phyloP scores from a whole-genome alignment of 1,140 invertebrate species.

The Pachyrhynchus sulphureomaculatus region DNA sequence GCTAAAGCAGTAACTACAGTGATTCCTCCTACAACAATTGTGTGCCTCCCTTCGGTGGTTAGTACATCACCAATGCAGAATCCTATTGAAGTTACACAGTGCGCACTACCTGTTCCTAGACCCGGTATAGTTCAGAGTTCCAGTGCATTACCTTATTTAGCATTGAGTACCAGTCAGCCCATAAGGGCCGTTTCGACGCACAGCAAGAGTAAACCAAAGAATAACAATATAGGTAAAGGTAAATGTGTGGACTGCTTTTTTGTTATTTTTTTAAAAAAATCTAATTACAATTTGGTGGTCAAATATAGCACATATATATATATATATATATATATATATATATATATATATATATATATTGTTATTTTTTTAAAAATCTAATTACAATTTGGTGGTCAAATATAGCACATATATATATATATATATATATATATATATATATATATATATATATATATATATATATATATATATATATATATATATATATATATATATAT shows the following conservation, averaged over 20 bases:
- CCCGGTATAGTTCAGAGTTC: slow-evolving; percentile 51
- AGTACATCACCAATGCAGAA: slow-evolving; percentile 47
- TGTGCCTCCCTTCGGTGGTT: slow-evolving; percentile 53
- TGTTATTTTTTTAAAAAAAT: too few species aligned
- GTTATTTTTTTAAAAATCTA: too few species aligned
- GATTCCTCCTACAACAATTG: slow-evolving; percentile 57
- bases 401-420: too few species aligned
- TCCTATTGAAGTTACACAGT: slow-evolving; percentile 45
- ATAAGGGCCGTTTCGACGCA: slow-evolving; percentile 50
- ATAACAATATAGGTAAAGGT: slow-evolving; percentile 35
- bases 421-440: too few species aligned
- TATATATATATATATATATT: too few species aligned
- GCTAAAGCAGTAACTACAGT: slow-evolving; percentile 49
- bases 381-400: too few species aligned
- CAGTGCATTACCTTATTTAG: slow-evolving; percentile 56
- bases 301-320: too few species aligned
- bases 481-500: too few species aligned
- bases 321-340: too few species aligned
- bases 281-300: too few species aligned
- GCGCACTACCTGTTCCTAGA: slow-evolving; percentile 35
- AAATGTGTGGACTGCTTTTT: slow-evolving; percentile 10
- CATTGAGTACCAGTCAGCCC: slow-evolving; percentile 54
- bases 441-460: too few species aligned
- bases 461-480: too few species aligned
- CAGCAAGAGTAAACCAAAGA: slow-evolving; percentile 47